Evolutionary conservation across 2,888 invertebrate genomes (phyloP).

Genomic region (Sthenelais limicola): DNA sequence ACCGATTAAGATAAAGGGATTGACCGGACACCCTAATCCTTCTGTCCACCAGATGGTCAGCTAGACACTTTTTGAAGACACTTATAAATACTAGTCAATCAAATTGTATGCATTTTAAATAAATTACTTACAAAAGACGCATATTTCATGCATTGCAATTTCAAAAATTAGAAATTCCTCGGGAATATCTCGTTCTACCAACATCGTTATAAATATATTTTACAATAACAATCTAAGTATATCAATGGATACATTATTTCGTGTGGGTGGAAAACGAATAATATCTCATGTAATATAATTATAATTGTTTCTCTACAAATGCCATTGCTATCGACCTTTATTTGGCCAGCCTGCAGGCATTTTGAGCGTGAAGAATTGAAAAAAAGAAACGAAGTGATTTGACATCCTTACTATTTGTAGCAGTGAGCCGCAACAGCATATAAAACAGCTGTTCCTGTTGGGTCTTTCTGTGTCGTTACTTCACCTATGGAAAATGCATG

Average conservation of each 20-base stretch:
- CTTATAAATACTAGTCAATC: too few species aligned
- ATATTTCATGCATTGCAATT: neutral
- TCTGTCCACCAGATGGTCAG: too few species aligned
- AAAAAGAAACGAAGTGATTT: neutral
- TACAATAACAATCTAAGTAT: neutral
- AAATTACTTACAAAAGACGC: neutral
- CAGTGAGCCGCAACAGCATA: slow-evolving; percentile 65
- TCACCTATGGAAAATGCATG: neutral
- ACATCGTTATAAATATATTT: neutral
- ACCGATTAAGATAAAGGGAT: too few species aligned
- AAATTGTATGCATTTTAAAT: neutral
- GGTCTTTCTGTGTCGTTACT: slow-evolving; percentile 9
- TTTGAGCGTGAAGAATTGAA: neutral
- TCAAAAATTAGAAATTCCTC: neutral
- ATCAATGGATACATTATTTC: neutral
- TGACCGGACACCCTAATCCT: too few species aligned
- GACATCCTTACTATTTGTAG: slow-evolving; percentile 67
- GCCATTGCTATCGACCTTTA: too few species aligned
- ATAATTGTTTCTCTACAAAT: too few species aligned
- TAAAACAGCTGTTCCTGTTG: slow-evolving; percentile 57
- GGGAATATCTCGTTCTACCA: neutral
- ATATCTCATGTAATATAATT: neutral
- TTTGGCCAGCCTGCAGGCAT: too few species aligned
- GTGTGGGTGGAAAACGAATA: neutral
- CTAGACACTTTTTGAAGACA: too few species aligned